phyloP scores from a whole-genome alignment of 1,140 invertebrate genomes.

The Bombus consobrinus region DNA sequence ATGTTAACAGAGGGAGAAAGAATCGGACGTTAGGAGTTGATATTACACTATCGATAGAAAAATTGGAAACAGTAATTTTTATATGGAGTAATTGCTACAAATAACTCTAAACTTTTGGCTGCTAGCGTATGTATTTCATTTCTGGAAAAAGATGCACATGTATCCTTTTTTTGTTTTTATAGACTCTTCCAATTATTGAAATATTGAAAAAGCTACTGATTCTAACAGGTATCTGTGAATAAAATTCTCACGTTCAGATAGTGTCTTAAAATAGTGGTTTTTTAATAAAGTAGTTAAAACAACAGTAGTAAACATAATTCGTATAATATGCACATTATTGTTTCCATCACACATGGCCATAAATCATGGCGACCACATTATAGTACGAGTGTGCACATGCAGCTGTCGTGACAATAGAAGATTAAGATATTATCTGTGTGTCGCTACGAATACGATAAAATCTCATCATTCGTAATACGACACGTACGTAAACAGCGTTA shows the following conservation, averaged over 20 bases:
- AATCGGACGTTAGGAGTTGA: neutral
- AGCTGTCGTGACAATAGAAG: neutral
- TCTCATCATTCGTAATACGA: neutral
- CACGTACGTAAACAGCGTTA: neutral
- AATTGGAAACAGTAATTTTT: neutral
- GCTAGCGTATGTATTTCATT: neutral
- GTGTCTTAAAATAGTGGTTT: neutral
- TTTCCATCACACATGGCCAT: no score
- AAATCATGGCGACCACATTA: neutral
- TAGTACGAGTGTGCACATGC: neutral
- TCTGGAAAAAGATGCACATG: no score
- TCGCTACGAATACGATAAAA: constrained; percentile 4
- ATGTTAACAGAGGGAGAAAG: neutral
- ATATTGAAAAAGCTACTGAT: no score
- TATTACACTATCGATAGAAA: neutral
- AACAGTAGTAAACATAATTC: neutral
- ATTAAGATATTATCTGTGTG: constrained; percentile 1
- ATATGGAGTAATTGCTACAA: neutral
- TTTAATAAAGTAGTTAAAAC: neutral
- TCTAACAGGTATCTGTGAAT: neutral
- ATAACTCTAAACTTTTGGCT: neutral
- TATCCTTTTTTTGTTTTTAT: no score
- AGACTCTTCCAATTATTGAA: no score
- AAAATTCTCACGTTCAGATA: neutral
- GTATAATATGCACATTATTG: no score